Conservation (phyloP, 2,888 invertebrate species). For the Corbicula japonica region DNA sequence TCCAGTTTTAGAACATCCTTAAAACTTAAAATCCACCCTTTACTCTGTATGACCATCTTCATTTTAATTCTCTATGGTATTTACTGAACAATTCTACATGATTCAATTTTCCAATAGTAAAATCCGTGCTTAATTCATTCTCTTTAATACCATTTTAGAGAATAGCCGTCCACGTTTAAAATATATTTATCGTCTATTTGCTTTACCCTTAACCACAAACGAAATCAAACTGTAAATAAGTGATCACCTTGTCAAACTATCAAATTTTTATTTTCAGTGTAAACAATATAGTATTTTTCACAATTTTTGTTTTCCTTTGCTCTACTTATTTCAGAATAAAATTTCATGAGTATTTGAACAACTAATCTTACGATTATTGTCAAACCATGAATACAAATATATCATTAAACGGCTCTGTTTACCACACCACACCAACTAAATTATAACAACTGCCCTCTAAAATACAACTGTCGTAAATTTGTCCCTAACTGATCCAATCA, state of each 20-base stretch:
- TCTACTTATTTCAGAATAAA: conserved; percentile 1
- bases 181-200: neutral
- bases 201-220: neutral
- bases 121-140: neutral
- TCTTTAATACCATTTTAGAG: conserved; percentile 20
- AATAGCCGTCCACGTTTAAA: neutral
- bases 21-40: conserved; percentile 50
- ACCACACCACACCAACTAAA: neutral
- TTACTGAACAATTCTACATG: too few species aligned
- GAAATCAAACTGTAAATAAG: neutral
- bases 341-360: conserved; percentile 1
- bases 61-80: conserved; percentile 22
- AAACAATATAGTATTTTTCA: conserved; percentile 1
- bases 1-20: conserved; percentile 45
- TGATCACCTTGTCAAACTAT: conserved; percentile 1
- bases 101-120: too few species aligned
- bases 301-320: conserved; percentile 3
- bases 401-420: neutral
- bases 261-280: conserved; percentile 2
- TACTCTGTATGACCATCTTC: conserved; percentile 52
- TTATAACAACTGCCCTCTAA: neutral
- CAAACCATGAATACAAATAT: neutral
- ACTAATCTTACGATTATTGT: neutral
- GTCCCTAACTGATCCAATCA: conserved; percentile 21
- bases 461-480: conserved; percentile 28